phyloP scores from a whole-genome alignment of 2,888 invertebrate species.

The Drosophila paracracens region DNA sequence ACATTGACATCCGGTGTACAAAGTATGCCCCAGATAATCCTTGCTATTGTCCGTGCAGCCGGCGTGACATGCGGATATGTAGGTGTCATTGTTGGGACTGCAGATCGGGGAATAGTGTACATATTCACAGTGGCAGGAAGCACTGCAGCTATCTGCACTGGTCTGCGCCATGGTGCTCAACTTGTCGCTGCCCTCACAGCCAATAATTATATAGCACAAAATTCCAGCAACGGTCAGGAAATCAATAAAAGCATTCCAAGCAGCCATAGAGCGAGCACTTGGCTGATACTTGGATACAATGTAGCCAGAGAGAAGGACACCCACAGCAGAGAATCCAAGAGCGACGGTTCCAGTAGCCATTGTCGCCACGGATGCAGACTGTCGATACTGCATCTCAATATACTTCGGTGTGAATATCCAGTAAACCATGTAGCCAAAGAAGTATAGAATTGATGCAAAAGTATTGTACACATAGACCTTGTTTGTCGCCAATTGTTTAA shows the following conservation, averaged over 20 bases:
- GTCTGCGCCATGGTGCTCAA: conserved; percentile 41
- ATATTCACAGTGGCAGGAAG: conserved; percentile 89
- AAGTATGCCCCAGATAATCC: conserved; percentile 47
- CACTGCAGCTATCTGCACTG: conserved; percentile 86
- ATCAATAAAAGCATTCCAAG: conserved; percentile 89
- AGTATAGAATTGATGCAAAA: conserved; percentile 89
- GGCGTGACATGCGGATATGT: conserved; percentile 92
- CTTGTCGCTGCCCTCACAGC: conserved; percentile 87
- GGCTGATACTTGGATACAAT: conserved; percentile 88
- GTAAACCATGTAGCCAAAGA: conserved; percentile 90
- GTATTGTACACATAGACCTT: conserved; percentile 89
- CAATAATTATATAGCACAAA: conserved; percentile 88
- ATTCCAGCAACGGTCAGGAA: conserved; percentile 88
- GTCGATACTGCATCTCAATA: conserved; percentile 92
- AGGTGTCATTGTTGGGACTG: conserved; percentile 87
- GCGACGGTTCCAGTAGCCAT: conserved; percentile 90
- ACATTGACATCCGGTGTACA: conserved; percentile 60
- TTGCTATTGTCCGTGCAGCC: conserved; percentile 86
- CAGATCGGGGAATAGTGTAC: conserved; percentile 91
- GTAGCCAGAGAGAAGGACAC: conserved; percentile 88
- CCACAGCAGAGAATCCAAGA: conserved; percentile 88
- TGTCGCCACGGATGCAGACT: conserved; percentile 89
- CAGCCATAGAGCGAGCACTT: conserved; percentile 87
- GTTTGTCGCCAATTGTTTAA: conserved; percentile 88
- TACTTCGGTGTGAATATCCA: conserved; percentile 93